These are phyloP conservation scores for Cryptocheilus praepositus DNA, from an alignment of 2,888 invertebrate genomes.

Conservation along the genomic window DNA sequence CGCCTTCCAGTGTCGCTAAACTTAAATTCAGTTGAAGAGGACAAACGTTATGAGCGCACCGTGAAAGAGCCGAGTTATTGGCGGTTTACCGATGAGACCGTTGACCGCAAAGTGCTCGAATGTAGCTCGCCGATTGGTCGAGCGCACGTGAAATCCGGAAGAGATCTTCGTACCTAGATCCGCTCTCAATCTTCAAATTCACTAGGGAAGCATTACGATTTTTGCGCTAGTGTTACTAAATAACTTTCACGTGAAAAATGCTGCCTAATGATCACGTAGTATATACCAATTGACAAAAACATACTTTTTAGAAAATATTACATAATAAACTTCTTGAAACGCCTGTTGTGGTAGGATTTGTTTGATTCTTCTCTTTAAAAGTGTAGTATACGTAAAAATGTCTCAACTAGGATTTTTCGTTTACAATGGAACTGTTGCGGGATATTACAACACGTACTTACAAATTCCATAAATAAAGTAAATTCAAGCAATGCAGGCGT, in stretches of 20 bases:
- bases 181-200: background rate
- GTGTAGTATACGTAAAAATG: too few relatives aligned
- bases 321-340: too few relatives aligned
- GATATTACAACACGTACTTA: too few relatives aligned
- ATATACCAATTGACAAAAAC: too few relatives aligned
- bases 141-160: background rate
- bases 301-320: too few relatives aligned
- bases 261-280: too few relatives aligned
- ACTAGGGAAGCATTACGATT: background rate
- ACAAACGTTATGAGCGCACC: conserved; percentile 22
- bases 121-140: conserved; percentile 3
- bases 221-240: background rate
- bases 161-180: background rate
- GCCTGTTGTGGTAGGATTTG: too few relatives aligned
- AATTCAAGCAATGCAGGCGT: too few relatives aligned
- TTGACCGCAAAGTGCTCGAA: conserved; percentile 12
- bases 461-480: too few relatives aligned
- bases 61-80: conserved; percentile 31
- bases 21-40: conserved; percentile 25
- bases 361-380: too few relatives aligned
- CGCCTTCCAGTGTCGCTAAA: conserved; percentile 12
- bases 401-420: too few relatives aligned
- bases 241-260: background rate
- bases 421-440: too few relatives aligned
- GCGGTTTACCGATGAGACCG: conserved; percentile 11